Percentiles rank a stretch among this genome's conserved stretches.
phyloP scores from a whole-genome alignment of 2,797 vertebrate genomes.

The Tauraco hartlaubi region DNA sequence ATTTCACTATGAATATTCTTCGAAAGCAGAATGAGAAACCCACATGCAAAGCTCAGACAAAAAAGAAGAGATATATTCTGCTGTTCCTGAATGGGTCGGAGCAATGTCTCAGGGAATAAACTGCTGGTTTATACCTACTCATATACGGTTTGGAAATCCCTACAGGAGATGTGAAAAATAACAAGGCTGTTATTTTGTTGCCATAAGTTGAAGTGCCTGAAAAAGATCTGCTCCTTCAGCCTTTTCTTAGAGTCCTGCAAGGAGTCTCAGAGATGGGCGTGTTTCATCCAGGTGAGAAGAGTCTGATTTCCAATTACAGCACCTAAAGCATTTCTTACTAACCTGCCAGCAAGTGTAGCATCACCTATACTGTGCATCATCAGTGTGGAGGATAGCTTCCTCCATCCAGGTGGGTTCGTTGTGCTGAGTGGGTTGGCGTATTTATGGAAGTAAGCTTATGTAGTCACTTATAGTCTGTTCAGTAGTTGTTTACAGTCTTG shows the following conservation, averaged over 20 bases:
- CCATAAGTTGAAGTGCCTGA: neutral
- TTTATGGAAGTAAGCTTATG: neutral
- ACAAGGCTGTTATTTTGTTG: neutral
- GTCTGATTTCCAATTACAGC: neutral
- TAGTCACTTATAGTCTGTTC: neutral
- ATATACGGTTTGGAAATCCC: neutral
- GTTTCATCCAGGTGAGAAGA: neutral
- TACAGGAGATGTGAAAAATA: neutral
- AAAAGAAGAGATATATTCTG: neutral
- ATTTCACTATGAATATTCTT: neutral
- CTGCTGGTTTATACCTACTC: neutral
- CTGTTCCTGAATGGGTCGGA: neutral
- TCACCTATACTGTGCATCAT: neutral
- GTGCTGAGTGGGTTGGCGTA: neutral
- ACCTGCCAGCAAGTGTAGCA: neutral
- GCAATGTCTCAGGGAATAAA: neutral
- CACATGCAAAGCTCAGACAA: neutral
- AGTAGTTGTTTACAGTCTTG: neutral
- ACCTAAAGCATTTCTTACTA: neutral
- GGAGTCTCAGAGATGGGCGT: neutral
- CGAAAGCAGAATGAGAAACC: neutral
- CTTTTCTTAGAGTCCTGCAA: neutral
- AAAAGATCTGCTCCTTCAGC: neutral
- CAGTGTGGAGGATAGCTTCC: neutral
- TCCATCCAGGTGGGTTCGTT: neutral